phyloP scores from a whole-genome alignment of 1,140 invertebrate species.

The Calephelis nemesis region DNA sequence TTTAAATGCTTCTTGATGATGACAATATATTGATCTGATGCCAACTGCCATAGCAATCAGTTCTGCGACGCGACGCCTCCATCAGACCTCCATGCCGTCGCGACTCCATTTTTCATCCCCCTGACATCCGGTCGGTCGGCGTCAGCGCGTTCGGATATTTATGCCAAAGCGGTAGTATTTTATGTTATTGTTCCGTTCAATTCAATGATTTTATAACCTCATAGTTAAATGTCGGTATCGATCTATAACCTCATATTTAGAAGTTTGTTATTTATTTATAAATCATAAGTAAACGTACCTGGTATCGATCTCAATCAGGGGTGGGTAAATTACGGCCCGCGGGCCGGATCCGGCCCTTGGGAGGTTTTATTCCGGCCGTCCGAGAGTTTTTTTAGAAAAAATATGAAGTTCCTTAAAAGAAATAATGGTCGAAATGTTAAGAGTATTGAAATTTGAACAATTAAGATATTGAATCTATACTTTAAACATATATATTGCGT shows the following conservation, averaged over 20 bases:
- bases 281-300: no score
- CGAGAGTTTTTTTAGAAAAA: no score
- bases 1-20: conserved; percentile 22
- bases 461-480: no score
- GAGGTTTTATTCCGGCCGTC: no score
- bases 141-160: conserved; percentile 49
- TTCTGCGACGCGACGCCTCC: conserved; percentile 32
- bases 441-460: no score
- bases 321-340: no score
- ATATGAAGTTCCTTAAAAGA: no score
- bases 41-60: conserved; percentile 38
- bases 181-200: conserved; percentile 25
- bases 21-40: conserved; percentile 40
- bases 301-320: no score
- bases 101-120: conserved; percentile 57
- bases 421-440: no score
- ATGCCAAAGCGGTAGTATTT: conserved; percentile 43
- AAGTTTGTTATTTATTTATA: no score
- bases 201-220: neutral
- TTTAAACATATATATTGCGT: no score
- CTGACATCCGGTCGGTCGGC: conserved; percentile 49
- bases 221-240: neutral
- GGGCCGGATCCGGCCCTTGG: no score
- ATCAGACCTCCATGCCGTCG: conserved; percentile 30
- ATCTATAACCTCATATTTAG: neutral